These are phyloP conservation scores for Corythoichthys intestinalis DNA, from an alignment of 2,113 vertebrate species.

Conservation along the genomic window DNA sequence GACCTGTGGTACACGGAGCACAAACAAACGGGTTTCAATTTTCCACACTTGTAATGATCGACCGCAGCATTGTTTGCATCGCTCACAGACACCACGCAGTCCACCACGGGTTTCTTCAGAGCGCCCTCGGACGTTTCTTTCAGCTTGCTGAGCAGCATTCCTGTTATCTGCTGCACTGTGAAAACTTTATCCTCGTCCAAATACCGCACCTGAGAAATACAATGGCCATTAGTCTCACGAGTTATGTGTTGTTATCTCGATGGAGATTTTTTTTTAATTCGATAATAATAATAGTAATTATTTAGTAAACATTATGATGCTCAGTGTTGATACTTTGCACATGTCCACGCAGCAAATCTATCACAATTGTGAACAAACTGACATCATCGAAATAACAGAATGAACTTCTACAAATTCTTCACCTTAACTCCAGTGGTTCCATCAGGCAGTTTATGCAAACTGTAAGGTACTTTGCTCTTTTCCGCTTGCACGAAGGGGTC, in stretches of 20 bases:
- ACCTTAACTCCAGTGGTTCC: slow-evolving; percentile 90
- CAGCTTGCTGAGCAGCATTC: slow-evolving; percentile 90
- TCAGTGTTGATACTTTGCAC: neutral
- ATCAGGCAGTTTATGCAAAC: slow-evolving; percentile 85
- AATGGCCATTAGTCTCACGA: neutral
- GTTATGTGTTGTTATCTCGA: neutral
- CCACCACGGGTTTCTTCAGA: slow-evolving; percentile 92
- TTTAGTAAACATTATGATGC: neutral
- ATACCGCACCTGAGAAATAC: slow-evolving; percentile 81
- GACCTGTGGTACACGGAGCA: slow-evolving; percentile 68
- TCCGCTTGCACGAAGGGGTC: slow-evolving; percentile 87
- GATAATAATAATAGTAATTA: too few relatives aligned
- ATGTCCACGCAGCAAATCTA: neutral
- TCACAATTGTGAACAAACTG: neutral
- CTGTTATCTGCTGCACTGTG: slow-evolving; percentile 88
- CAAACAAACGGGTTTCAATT: neutral
- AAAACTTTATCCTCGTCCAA: slow-evolving; percentile 91
- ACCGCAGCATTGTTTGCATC: neutral
- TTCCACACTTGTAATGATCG: neutral
- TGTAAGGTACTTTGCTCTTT: slow-evolving; percentile 84
- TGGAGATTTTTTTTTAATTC: neutral
- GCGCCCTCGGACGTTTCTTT: slow-evolving; percentile 92
- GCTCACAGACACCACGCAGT: slow-evolving; percentile 94
- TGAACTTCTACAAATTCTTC: slow-evolving; percentile 10
- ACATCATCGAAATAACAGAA: neutral